These are phyloP conservation scores for Macroteleia sp. DNA, from an alignment of 2,888 invertebrate genomes.

Conservation along the genomic window DNA sequence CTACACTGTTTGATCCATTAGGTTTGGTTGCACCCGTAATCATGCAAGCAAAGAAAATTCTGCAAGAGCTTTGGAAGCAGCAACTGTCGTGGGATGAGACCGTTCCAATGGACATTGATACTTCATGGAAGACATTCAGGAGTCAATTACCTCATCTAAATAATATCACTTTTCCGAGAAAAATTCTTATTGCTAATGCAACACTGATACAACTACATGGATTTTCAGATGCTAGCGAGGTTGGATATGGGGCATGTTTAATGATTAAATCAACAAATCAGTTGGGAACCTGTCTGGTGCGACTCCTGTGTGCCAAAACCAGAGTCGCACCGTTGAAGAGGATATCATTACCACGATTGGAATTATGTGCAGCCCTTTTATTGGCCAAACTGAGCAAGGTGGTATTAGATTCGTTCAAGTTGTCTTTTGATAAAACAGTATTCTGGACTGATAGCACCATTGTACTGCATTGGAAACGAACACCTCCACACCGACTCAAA, in stretches of 20 bases:
- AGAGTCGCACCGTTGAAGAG: slow-evolving; percentile 46
- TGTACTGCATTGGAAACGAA: slow-evolving; percentile 64
- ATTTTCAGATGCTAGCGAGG: slow-evolving; percentile 67
- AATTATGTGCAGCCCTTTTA: neutral
- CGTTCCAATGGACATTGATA: no score
- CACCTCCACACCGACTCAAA: slow-evolving; percentile 56
- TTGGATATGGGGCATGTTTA: slow-evolving; percentile 64
- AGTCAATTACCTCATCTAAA: no score
- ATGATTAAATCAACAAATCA: slow-evolving; percentile 9
- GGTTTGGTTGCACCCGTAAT: no score
- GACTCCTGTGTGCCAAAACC: slow-evolving; percentile 60
- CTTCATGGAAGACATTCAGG: no score
- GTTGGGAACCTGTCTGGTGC: neutral
- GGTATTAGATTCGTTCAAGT: no score
- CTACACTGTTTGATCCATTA: no score
- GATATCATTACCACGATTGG: neutral
- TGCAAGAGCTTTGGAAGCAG: no score
- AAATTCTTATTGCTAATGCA: slow-evolving; percentile 8
- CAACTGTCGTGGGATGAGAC: no score
- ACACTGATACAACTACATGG: slow-evolving; percentile 56
- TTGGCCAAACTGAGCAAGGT: neutral
- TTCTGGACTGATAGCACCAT: slow-evolving; percentile 67
- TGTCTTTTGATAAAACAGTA: neutral
- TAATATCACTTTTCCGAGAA: slow-evolving; percentile 64
- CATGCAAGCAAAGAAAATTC: no score